Evolutionary conservation across 2,888 invertebrate genomes (phyloP).

Genomic region (Gastracanthus pulcherrimus): DNA sequence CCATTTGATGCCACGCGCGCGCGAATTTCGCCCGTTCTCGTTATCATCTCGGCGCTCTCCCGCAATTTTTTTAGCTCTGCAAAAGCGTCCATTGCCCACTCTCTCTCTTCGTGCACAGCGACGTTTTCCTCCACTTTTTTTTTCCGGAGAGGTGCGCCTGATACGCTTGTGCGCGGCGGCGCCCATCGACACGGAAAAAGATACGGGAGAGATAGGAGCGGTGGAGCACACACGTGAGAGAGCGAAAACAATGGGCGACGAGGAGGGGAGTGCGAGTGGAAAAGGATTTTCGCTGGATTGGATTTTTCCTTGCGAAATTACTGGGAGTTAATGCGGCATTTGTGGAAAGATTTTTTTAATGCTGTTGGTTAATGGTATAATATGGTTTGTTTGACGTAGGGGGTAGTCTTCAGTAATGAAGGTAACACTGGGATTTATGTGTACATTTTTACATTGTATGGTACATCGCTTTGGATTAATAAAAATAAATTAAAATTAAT

Average conservation of each 20-base stretch:
- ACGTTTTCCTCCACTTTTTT: not conserved
- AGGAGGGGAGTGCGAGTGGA: not conserved
- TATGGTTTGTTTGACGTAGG: no score
- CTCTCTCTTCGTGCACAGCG: no score
- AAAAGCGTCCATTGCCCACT: not conserved
- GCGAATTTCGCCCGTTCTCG: not conserved
- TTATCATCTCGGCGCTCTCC: not conserved
- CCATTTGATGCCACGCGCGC: no score
- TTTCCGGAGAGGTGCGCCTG: not conserved
- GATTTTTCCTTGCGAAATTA: not conserved
- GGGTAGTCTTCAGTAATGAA: no score
- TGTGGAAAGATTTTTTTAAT: no score
- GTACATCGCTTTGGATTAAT: no score
- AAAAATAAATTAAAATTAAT: no score
- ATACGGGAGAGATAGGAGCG: constrained; percentile 16
- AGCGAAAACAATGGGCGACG: constrained; percentile 6
- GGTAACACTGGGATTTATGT: no score
- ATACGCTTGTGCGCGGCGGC: not conserved
- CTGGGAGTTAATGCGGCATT: no score
- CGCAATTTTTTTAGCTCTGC: not conserved
- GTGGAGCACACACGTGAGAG: not conserved
- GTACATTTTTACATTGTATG: no score
- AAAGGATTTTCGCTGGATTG: not conserved
- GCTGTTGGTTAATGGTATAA: no score
- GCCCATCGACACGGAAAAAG: constrained; percentile 36